Percentiles rank a stretch among this genome's conserved stretches.
phyloP scores from a whole-genome alignment of 2,113 vertebrate species.

The Mormyrus iriodes region DNA sequence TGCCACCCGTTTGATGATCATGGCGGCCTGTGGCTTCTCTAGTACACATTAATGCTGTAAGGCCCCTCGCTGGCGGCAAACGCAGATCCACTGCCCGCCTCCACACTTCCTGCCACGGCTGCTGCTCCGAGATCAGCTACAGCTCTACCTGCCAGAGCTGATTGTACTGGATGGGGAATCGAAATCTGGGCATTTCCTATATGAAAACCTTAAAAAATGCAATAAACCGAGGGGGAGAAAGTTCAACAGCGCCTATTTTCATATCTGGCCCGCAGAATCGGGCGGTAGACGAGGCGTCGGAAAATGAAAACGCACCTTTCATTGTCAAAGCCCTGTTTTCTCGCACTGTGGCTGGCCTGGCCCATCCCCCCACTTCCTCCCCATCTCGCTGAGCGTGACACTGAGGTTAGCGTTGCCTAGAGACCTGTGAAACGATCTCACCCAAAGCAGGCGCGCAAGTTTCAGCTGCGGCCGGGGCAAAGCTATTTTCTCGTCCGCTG shows the following conservation, averaged over 20 bases:
- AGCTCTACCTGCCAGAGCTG: conserved; percentile 27
- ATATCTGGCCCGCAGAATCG: neutral
- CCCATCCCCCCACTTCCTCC: conserved; percentile 43
- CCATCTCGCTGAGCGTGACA: conserved; percentile 19
- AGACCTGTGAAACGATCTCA: conserved; percentile 19
- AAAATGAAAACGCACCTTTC: neutral
- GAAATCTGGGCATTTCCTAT: conserved; percentile 49
- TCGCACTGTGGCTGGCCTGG: conserved; percentile 12
- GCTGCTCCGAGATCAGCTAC: neutral
- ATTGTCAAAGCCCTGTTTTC: conserved; percentile 18
- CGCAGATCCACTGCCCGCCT: neutral
- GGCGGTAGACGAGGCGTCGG: neutral
- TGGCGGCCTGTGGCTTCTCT: neutral
- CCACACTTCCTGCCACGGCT: neutral
- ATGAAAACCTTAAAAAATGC: conserved; percentile 14
- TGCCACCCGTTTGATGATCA: neutral
- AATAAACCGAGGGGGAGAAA: neutral
- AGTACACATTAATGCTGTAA: neutral
- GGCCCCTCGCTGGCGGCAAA: neutral
- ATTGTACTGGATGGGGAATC: conserved; percentile 42
- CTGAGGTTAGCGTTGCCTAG: conserved; percentile 32
- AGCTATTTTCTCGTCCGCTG: conserved; percentile 6
- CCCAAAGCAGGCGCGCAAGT: neutral
- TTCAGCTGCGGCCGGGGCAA: conserved; percentile 15
- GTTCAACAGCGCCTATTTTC: neutral